A percentile compares a stretch with the other conserved stretches of the same genome.
Evolutionary conservation across 2,888 invertebrate genomes (phyloP).

Genomic region (Parnassius apollo): DNA sequence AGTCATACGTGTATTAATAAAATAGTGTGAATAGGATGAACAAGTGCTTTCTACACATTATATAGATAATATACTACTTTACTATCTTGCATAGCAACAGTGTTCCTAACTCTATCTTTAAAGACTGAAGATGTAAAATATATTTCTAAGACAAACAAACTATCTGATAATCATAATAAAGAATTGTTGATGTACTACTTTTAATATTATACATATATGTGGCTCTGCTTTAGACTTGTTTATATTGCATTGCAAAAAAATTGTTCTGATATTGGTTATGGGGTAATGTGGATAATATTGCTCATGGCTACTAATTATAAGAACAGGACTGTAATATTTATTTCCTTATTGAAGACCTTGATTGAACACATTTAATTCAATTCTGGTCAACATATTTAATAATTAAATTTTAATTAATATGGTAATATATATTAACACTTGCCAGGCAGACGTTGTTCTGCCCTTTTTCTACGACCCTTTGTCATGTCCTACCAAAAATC

Average conservation of each 20-base stretch:
- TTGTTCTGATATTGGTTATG: neutral
- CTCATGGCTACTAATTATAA: neutral
- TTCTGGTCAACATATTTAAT: neutral
- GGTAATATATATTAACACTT: neutral
- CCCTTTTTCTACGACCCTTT: too few species aligned
- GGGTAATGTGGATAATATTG: neutral
- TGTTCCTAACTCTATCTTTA: slow-evolving; percentile 61
- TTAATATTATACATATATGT: slow-evolving; percentile 1
- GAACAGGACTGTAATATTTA: slow-evolving; percentile 5
- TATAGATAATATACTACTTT: slow-evolving; percentile 30
- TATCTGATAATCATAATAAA: slow-evolving; percentile 56
- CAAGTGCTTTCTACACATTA: slow-evolving; percentile 12
- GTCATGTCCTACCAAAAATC: too few species aligned
- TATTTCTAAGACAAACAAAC: slow-evolving; percentile 46
- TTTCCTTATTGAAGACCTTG: slow-evolving; percentile 22
- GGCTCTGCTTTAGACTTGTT: neutral
- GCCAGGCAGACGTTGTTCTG: too few species aligned
- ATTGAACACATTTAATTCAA: slow-evolving; percentile 9
- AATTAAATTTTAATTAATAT: neutral
- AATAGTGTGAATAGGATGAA: slow-evolving; percentile 7
- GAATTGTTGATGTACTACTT: slow-evolving; percentile 40
- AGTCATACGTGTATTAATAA: neutral
- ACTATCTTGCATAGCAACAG: slow-evolving; percentile 71
- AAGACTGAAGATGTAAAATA: slow-evolving; percentile 44
- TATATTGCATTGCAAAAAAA: neutral